phyloP scores from a whole-genome alignment of 2,888 invertebrate species.

The Macrosiphum euphorbiae region DNA sequence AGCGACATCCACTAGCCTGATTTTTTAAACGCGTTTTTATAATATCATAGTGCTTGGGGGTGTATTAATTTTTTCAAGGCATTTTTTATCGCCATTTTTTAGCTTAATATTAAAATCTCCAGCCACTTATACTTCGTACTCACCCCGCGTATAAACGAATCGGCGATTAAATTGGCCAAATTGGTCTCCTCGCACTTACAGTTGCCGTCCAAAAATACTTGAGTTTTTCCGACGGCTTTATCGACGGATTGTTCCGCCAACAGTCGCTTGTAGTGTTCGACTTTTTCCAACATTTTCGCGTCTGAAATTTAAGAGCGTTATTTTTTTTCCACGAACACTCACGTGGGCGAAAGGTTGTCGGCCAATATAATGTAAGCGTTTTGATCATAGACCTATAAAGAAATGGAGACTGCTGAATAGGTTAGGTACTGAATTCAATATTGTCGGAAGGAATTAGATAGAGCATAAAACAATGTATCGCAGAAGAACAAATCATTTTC shows the following conservation, averaged over 20 bases:
- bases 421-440: too few species aligned
- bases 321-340: background rate
- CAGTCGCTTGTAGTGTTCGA: constrained; percentile 75
- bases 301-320: constrained; percentile 71
- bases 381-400: too few species aligned
- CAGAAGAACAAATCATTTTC: too few species aligned
- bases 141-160: constrained; percentile 79
- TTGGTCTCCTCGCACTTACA: constrained; percentile 86
- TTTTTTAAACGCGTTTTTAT: too few species aligned
- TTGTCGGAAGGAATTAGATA: too few species aligned
- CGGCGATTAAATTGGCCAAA: constrained; percentile 85
- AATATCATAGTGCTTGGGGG: too few species aligned
- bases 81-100: too few species aligned
- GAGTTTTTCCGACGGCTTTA: constrained; percentile 76
- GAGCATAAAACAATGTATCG: too few species aligned
- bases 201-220: constrained; percentile 79
- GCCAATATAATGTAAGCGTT: background rate
- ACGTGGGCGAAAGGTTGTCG: background rate
- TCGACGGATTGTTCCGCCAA: constrained; percentile 73
- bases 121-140: constrained; percentile 66
- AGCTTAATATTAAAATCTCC: too few species aligned
- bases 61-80: too few species aligned
- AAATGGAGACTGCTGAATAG: too few species aligned
- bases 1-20: too few species aligned
- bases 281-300: constrained; percentile 74